phyloP scores from a whole-genome alignment of 2,113 vertebrate genomes.

The Dasyprocta punctata region DNA sequence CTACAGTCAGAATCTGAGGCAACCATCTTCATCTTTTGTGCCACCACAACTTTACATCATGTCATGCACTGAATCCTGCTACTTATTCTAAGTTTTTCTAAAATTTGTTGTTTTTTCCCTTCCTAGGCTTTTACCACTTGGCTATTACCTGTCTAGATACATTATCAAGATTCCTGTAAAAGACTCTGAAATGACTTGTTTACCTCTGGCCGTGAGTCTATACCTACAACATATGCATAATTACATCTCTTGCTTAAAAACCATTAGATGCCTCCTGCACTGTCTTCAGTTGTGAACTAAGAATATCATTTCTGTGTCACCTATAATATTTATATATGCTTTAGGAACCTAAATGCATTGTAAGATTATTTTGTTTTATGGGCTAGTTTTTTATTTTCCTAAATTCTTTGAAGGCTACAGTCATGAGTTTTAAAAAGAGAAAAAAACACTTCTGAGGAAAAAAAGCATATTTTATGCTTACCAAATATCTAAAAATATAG shows the following conservation, averaged over 20 bases:
- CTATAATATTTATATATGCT: not conserved
- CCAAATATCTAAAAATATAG: not conserved
- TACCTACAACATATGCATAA: not conserved
- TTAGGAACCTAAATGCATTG: not conserved
- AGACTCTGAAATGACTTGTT: not conserved
- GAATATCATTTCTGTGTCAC: not conserved
- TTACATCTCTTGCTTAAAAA: not conserved
- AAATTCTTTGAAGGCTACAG: not conserved
- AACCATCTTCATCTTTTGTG: not conserved
- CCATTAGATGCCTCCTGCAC: not conserved
- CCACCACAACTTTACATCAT: not conserved
- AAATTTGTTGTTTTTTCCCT: not conserved
- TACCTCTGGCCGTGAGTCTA: not conserved
- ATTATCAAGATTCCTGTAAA: not conserved
- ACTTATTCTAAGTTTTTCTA: slow-evolving; percentile 7
- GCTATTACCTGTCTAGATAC: not conserved
- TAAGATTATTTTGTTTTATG: not conserved
- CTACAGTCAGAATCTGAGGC: not conserved
- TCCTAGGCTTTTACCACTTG: not conserved
- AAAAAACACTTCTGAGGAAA: not conserved
- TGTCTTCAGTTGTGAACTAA: not conserved
- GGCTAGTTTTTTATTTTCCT: not conserved
- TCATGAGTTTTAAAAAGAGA: not conserved
- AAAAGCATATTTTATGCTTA: not conserved
- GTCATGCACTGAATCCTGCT: slow-evolving; percentile 3